Percentiles rank a stretch among this genome's conserved stretches.
These are phyloP conservation scores for Pantherophis guttatus DNA, from an alignment of 2,113 vertebrate genomes.

Conservation along the genomic window DNA sequence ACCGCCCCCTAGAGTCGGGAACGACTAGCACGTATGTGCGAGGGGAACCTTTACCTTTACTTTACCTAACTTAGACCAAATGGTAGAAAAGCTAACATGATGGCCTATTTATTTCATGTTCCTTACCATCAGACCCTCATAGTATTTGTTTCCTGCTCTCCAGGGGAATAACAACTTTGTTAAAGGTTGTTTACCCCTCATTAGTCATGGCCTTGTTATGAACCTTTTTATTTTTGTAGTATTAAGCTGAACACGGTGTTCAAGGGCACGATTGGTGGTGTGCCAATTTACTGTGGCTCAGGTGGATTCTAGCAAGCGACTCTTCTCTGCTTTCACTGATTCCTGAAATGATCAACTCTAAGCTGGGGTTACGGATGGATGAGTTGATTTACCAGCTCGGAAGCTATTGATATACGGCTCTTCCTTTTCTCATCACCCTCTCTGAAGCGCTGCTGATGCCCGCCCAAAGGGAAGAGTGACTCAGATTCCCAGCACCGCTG, in stretches of 20 bases:
- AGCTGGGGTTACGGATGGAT: neutral
- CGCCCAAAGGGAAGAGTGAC: constrained; percentile 34
- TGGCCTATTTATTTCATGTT: neutral
- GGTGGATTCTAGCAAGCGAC: constrained; percentile 23
- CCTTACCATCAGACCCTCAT: neutral
- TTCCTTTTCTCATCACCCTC: constrained; percentile 16
- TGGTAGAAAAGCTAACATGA: neutral
- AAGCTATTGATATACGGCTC: constrained; percentile 5
- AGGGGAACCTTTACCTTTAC: too few relatives aligned
- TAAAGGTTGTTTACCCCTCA: neutral
- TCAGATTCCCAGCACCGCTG: constrained; percentile 44
- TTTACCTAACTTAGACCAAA: neutral
- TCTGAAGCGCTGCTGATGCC: constrained; percentile 38
- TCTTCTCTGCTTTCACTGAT: neutral
- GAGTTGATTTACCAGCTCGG: constrained; percentile 10
- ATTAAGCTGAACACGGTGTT: neutral
- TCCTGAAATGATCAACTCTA: constrained; percentile 29
- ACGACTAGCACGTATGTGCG: too few relatives aligned
- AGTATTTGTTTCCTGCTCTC: neutral
- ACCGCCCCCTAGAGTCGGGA: too few relatives aligned
- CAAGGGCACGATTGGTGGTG: neutral
- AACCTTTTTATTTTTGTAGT: neutral
- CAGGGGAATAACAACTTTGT: neutral
- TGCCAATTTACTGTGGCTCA: neutral
- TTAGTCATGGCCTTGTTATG: neutral